Conservation (phyloP, 2,888 invertebrate species). For the Ceriagrion tenellum region DNA sequence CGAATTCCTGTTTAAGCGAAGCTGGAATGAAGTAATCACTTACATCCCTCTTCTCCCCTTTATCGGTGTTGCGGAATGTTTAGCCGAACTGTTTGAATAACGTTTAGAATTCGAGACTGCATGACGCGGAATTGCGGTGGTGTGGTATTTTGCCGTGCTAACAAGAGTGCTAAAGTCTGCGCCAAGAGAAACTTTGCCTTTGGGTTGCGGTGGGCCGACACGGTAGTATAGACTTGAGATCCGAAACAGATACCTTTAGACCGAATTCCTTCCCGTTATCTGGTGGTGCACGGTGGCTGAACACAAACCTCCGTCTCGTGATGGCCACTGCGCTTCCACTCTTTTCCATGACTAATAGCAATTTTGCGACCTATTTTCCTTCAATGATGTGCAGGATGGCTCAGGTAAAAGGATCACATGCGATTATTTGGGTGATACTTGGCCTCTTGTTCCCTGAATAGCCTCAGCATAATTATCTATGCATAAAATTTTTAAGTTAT, state of each 20-base stretch:
- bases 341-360: not conserved
- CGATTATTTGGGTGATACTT: too few species aligned
- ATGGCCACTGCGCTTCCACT: not conserved
- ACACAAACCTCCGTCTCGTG: not conserved
- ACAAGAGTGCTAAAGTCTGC: not conserved
- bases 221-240: not conserved
- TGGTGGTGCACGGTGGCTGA: not conserved
- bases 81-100: not conserved
- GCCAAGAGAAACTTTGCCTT: not conserved
- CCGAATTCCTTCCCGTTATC: conserved; percentile 7
- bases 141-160: not conserved
- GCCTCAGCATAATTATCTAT: too few species aligned
- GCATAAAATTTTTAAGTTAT: too few species aligned
- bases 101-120: not conserved
- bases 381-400: too few species aligned
- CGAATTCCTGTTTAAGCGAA: not conserved
- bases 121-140: not conserved
- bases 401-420: too few species aligned
- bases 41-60: not conserved
- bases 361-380: not conserved
- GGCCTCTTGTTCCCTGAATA: too few species aligned
- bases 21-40: not conserved
- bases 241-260: conserved; percentile 47
- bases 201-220: not conserved
- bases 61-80: not conserved